phyloP scores from a whole-genome alignment of 2,888 invertebrate genomes.

The Tetragnatha montana region DNA sequence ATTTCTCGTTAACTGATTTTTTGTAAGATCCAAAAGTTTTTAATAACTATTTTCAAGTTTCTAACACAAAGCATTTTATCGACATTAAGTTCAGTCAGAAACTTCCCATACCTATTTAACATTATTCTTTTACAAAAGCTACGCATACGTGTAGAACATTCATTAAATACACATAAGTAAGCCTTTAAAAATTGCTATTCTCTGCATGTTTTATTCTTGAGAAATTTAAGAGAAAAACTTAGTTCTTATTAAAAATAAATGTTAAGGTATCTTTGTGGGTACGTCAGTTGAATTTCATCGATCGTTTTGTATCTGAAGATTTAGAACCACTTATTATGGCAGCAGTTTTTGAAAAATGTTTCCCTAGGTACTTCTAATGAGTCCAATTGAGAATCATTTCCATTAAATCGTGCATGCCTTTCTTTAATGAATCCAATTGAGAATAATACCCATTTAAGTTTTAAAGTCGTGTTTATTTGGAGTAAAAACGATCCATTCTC shows the following conservation, averaged over 20 bases:
- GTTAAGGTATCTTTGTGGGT: neutral
- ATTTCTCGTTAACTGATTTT: no score
- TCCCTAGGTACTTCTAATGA: conserved; percentile 2
- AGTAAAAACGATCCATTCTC: neutral
- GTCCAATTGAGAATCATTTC: conserved; percentile 23
- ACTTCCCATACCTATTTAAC: no score
- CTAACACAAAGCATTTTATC: no score
- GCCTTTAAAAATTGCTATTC: no score
- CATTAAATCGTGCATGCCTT: conserved; percentile 18
- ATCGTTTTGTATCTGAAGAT: neutral
- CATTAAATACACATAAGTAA: no score
- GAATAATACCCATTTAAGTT: conserved; percentile 15
- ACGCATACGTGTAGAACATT: no score
- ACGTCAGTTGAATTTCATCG: neutral
- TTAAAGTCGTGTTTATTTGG: neutral
- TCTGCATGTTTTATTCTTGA: no score
- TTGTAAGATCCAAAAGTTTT: no score
- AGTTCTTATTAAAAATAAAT: neutral
- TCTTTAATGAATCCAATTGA: conserved; percentile 40
- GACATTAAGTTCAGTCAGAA: no score
- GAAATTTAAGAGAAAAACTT: no score
- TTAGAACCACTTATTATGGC: conserved; percentile 11
- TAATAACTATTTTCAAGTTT: no score
- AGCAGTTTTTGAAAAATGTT: neutral
- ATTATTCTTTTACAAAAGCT: no score